Percentiles rank a stretch among this genome's conserved stretches.
phyloP scores from a whole-genome alignment of 2,113 vertebrate species.

The Ctenodactylus gundi region DNA sequence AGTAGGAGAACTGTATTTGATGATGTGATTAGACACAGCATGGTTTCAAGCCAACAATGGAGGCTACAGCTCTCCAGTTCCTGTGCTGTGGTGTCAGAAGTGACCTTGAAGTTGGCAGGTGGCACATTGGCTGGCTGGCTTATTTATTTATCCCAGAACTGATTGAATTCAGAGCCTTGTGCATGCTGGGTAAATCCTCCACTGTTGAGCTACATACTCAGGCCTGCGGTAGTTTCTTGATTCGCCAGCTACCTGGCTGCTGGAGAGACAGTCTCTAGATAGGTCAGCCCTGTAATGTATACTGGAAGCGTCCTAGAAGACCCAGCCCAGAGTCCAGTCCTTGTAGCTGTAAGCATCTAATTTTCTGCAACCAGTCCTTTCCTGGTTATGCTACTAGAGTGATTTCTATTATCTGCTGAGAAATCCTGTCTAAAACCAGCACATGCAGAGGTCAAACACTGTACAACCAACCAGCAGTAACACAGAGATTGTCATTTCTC shows the following conservation, averaged over 20 bases:
- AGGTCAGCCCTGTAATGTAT: not conserved
- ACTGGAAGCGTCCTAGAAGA: not conserved
- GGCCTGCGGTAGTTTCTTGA: not conserved
- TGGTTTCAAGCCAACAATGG: not conserved
- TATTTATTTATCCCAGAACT: not conserved
- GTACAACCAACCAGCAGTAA: not conserved
- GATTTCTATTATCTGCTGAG: not conserved
- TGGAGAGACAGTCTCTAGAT: not conserved
- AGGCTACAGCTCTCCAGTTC: not conserved
- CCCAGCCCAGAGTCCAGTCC: not conserved
- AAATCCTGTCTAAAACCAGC: not conserved
- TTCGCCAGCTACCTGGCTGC: not conserved
- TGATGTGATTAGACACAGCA: not conserved
- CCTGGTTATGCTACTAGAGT: not conserved
- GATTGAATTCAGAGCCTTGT: not conserved
- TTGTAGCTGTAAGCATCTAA: not conserved
- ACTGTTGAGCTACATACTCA: not conserved
- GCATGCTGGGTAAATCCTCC: not conserved
- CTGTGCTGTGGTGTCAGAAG: not conserved
- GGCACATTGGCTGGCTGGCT: not conserved
- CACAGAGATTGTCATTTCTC: not conserved
- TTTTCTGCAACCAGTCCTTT: not conserved
- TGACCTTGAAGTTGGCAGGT: not conserved
- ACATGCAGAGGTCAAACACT: not conserved
- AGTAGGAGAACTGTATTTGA: not conserved